Evolutionary conservation across 2,888 invertebrate species (phyloP), one percentile per base, ranked within the genome.

Genomic region (Lasioglossum figueresi): DNA sequence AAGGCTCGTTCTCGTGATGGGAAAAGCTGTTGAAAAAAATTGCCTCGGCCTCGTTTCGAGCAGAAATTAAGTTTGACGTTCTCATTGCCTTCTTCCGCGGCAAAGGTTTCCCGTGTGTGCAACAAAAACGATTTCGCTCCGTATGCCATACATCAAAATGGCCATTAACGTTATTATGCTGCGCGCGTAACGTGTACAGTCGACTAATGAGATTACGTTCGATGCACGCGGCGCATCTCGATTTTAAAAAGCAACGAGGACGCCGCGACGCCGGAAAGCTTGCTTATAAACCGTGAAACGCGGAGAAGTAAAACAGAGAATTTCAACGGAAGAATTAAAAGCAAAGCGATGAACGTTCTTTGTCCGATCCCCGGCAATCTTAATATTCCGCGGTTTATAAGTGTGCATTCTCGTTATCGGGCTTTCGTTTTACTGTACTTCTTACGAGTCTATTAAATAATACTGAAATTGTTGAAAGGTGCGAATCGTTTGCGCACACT

Each of bases 1-100:
- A 86, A 85, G 74, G 52, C 19, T 27, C 52, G 52, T 52, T 68
- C n/a, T 23, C 68, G 40, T 52, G 40, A 75, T 82, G 82, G 48
- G 43, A 72, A 72, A 66, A 72, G 66, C 66, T 82, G 77, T n/a
- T 43, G 19, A 37, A 23, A 77, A 73, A 73, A 73, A 83, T 83
- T 77, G n/a, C 43, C 43, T 74, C 19, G 70, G 71, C 72, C 34
- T 63, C 45, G 43, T n/a, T 77, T 59, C 72, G 66, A 52, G 48
- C 68, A 80, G 66, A 66, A 75, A 68, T 68, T 74, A 66, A 66
- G 72, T 48, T 31, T 27, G 52, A 31, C 63, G 23, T 63, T 80
- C 48, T 71, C 59, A 72, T 75, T 74, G 75, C 66, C 23, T 66
- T 27, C 66, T 19, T 37, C 52, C 40, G 16, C 40, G 48, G 52